Conservation (phyloP, 2,888 invertebrate genomes). For the Lydus trimaculatus region DNA sequence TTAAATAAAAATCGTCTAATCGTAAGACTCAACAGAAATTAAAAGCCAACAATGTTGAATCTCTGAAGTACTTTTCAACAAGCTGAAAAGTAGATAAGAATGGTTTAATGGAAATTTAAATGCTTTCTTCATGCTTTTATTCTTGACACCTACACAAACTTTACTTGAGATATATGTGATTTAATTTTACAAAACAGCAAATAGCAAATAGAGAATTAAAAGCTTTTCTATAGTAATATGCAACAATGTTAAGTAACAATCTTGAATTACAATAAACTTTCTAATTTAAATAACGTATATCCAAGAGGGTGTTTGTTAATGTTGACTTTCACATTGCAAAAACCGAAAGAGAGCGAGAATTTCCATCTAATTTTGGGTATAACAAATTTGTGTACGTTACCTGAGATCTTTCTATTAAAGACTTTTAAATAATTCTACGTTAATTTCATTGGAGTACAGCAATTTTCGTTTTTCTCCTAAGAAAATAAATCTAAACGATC, state of each 20-base stretch:
- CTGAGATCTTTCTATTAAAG: constrained; percentile 5
- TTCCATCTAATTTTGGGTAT: neutral
- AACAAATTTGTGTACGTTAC: neutral
- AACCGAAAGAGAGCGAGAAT: neutral
- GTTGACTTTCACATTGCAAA: neutral
- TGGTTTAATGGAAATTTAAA: too few species aligned
- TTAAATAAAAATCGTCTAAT: too few species aligned
- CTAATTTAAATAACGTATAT: neutral
- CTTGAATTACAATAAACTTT: neutral
- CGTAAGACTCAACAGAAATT: too few species aligned
- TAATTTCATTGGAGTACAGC: neutral
- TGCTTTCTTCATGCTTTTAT: neutral
- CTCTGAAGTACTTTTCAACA: too few species aligned
- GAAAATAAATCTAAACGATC: neutral
- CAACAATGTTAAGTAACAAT: too few species aligned
- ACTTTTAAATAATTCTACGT: constrained; percentile 10
- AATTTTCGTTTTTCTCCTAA: neutral
- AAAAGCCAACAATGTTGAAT: too few species aligned
- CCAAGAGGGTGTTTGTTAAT: neutral
- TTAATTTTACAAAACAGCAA: neutral
- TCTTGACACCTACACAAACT: neutral
- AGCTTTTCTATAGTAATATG: too few species aligned
- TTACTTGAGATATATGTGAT: neutral
- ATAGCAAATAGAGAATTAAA: too few species aligned
- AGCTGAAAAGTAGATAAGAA: too few species aligned